These are phyloP conservation scores for Tortricodes alternella DNA, from an alignment of 2,888 invertebrate genomes.

Conservation along the genomic window DNA sequence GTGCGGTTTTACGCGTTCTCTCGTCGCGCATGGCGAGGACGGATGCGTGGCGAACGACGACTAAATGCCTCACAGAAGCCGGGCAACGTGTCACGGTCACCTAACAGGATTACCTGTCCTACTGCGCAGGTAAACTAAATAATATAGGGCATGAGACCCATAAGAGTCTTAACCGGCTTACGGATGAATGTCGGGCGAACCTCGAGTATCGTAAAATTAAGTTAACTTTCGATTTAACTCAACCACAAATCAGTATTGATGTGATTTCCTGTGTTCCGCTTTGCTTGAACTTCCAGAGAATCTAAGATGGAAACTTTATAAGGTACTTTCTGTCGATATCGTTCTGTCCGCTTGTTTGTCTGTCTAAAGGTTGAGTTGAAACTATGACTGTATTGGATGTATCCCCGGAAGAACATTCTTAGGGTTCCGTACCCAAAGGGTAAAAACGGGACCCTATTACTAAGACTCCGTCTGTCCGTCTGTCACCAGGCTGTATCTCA, in stretches of 20 bases:
- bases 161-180: conserved; percentile 68
- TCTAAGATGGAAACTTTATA: too few relatives aligned
- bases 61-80: conserved; percentile 74
- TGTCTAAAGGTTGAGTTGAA: too few relatives aligned
- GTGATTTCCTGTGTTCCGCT: neutral
- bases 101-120: conserved; percentile 82
- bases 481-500: too few relatives aligned
- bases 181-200: conserved; percentile 48
- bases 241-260: conserved; percentile 21
- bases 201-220: conserved; percentile 48
- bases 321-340: too few relatives aligned
- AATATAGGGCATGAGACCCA: conserved; percentile 53
- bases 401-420: too few relatives aligned
- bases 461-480: too few relatives aligned
- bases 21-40: conserved; percentile 71
- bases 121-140: conserved; percentile 73
- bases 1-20: conserved; percentile 69
- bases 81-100: conserved; percentile 79
- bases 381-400: too few relatives aligned
- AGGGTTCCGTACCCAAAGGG: too few relatives aligned
- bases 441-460: too few relatives aligned
- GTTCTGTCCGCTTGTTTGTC: too few relatives aligned
- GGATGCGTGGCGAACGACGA: conserved; percentile 60
- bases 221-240: conserved; percentile 29
- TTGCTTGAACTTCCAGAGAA: neutral